phyloP scores from a whole-genome alignment of 2,888 invertebrate genomes.

The Andrena minutula region DNA sequence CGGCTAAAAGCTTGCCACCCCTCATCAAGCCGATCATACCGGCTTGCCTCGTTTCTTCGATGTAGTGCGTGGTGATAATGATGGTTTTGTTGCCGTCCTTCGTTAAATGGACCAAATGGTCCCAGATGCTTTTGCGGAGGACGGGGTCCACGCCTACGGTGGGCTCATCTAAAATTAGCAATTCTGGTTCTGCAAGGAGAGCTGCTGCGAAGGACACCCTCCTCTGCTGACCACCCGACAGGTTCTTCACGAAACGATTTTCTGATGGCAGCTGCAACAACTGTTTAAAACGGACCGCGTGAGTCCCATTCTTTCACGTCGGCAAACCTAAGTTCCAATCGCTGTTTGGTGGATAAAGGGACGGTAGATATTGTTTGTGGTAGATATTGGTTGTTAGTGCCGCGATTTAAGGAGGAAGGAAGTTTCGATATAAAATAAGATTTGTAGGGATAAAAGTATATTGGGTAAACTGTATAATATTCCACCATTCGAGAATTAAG shows the following conservation, averaged over 20 bases:
- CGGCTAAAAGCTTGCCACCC: slow-evolving; percentile 93
- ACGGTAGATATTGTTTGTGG: too few species aligned
- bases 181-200: slow-evolving; percentile 94
- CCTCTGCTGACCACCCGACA: slow-evolving; percentile 96
- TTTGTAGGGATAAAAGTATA: too few species aligned
- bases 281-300: slow-evolving; percentile 62
- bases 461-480: too few species aligned
- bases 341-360: too few species aligned
- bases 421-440: too few species aligned
- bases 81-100: slow-evolving; percentile 91
- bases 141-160: slow-evolving; percentile 97
- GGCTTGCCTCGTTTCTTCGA: slow-evolving; percentile 94
- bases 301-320: too few species aligned
- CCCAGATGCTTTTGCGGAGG: slow-evolving; percentile 94
- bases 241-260: slow-evolving; percentile 89
- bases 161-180: slow-evolving; percentile 96
- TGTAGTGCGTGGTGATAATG: slow-evolving; percentile 95
- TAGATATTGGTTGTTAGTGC: too few species aligned
- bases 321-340: too few species aligned
- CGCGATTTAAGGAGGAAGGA: too few species aligned
- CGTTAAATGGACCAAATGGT: slow-evolving; percentile 92
- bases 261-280: slow-evolving; percentile 86
- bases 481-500: too few species aligned
- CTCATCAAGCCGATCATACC: slow-evolving; percentile 93
- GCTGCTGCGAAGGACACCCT: slow-evolving; percentile 96